Evolutionary conservation across 2,113 vertebrate species (phyloP), one percentile per base, ranked within the genome.

Genomic region (Dipodomys spectabilis): DNA sequence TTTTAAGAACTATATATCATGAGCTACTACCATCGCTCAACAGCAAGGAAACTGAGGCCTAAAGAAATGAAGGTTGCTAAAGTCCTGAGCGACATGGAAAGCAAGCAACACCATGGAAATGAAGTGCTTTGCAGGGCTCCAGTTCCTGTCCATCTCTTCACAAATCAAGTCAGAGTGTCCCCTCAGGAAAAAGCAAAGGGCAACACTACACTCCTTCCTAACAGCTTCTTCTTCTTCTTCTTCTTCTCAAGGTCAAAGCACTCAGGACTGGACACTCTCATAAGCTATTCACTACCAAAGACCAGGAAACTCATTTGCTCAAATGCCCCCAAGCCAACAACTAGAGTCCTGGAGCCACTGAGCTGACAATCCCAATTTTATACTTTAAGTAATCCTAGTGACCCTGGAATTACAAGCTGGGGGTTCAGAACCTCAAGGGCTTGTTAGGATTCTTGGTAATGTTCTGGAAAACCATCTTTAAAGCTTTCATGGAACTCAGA

Each of bases 401-500:
- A 94, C 85, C 94, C 94, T 93, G 93, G 73, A 88, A 92, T 74
- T 45, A 93, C 13, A 97, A 97, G 88, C 83, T 23, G 87, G 85
- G 77, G 81, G 93, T 95, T 96, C 97, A 95, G 95, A 94, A 97
- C 92, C 97, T 97, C 88, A 93, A 96, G 97, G 98, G 95, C 95
- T 97, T 86, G 96, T 95, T 77, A 89, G 93, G 87, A 88, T 86
- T 95, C 95, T 88, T 92, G 94, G 93, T 97, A 97, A 95, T 97
- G 68, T 94, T 96, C 94, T 97, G 97, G 91, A 96, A 98, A 97
- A 97, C 12, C 71, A 96, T 91, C 96, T 95, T 96, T 90, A 93
- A 95, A 79, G 39, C 89, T 95, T 96, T 95, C 95, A 45, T 93
- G 95, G 97, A 97, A 96, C 88, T 97, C 94, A 91, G 57, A 83